Base-by-base conservation (phyloP, 2,888 invertebrate species). In the Brachypalpus laphriformis region DNA sequence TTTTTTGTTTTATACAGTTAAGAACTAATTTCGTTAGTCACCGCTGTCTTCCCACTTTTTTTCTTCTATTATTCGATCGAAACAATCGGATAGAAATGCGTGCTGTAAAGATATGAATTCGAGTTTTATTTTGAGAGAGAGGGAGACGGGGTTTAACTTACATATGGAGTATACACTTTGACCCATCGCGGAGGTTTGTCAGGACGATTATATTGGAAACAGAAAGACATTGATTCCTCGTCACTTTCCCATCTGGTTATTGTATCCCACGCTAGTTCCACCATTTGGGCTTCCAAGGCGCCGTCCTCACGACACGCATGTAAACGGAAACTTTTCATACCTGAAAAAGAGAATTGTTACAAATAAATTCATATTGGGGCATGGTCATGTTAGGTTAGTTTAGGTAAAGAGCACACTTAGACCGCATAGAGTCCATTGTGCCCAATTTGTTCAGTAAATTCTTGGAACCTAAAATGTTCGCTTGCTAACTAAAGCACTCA, bases 21-120 rank as follows among this genome's bases (percentile, higher is more conserved):
- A 40, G 56, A 47, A 16, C 22, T 80, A 63, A 74, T 81, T 42
- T 65, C 75, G 92, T 94, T 96, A 96, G 92, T 97, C 96, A 61
- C 96, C 96, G 56, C 95, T 95, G 91, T 96, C 96, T 76, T 95
- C 94, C 96, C 96, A 97, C 92, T 95, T 96, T 88, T 95, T 95
- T 92, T 99, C 98, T 91, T 98, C 98, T 91, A 96, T 96, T 94
- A 98, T 97, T 93, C 97, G 94, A 92, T 98, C 98, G 93, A 99
- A 98, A 92, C 99, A 98, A 92, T 98, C 98, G 72, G 92, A 91
- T 86, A 92, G 88, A 89, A 91, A 92, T 87, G 91, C 89, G 87
- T 91, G 91, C 91, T 92, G 76, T 49, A 87, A 77, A 49, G 14
- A 34, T 7, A 56, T 18, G 7, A 37, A 8, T 14, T 45, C n/a